These are phyloP conservation scores for Arothron firmamentum DNA, from an alignment of 2,113 vertebrate species.

Conservation along the genomic window DNA sequence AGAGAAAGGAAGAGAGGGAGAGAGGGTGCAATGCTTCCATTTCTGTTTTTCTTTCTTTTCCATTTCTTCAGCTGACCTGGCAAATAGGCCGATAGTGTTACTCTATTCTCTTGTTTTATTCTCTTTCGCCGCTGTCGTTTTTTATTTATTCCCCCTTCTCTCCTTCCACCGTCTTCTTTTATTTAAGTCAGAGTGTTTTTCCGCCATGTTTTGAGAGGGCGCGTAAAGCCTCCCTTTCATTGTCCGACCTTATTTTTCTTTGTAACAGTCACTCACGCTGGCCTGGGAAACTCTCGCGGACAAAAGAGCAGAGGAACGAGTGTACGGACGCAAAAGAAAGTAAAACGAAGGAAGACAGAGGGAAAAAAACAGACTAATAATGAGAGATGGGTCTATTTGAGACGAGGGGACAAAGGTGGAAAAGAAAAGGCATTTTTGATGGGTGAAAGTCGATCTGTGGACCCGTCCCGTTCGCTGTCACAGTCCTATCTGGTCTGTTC, in stretches of 20 bases:
- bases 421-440: conserved; percentile 36
- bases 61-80: conserved; percentile 61
- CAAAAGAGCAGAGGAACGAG: conserved; percentile 43
- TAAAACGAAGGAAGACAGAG: conserved; percentile 30
- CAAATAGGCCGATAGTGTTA: conserved; percentile 58
- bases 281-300: conserved; percentile 59
- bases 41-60: conserved; percentile 27
- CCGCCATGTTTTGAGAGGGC: conserved; percentile 7
- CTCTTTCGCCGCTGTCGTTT: conserved; percentile 17
- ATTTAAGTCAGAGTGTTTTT: conserved; percentile 46
- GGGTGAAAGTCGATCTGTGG: conserved; percentile 43
- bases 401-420: conserved; percentile 18
- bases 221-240: conserved; percentile 34
- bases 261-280: conserved; percentile 48
- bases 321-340: conserved; percentile 40
- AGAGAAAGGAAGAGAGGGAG: conserved; percentile 47
- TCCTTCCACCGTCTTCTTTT: conserved; percentile 32
- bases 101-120: conserved; percentile 40
- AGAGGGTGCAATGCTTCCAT: conserved; percentile 14
- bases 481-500: not conserved
- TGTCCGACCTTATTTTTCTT: conserved; percentile 55
- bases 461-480: conserved; percentile 4
- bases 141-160: conserved; percentile 43
- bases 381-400: conserved; percentile 45
- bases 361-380: not conserved